These are phyloP conservation scores for Ichneumoninae sp. DNA, from an alignment of 2,888 invertebrate species.

Conservation along the genomic window DNA sequence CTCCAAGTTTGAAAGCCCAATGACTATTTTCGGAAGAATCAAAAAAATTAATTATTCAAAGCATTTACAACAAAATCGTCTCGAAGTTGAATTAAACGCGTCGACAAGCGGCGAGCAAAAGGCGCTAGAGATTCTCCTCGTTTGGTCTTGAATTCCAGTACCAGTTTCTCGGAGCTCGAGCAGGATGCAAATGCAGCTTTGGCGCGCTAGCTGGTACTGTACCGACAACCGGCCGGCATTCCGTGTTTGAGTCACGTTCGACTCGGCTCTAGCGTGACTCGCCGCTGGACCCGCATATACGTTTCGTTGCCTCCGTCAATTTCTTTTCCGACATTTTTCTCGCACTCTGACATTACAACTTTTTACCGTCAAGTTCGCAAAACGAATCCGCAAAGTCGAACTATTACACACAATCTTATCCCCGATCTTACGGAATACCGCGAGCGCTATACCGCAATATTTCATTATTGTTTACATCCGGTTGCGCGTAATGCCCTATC, in stretches of 20 bases:
- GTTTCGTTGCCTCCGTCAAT: not conserved
- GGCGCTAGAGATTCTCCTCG: constrained; percentile 34
- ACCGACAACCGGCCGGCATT: constrained; percentile 33
- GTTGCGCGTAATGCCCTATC: constrained; percentile 1
- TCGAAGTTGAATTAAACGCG: not conserved
- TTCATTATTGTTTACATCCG: constrained; percentile 37
- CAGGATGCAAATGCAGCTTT: constrained; percentile 64
- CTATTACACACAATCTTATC: not conserved
- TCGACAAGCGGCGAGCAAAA: constrained; percentile 41
- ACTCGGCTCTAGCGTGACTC: constrained; percentile 40
- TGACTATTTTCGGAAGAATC: not conserved
- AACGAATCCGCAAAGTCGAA: not conserved
- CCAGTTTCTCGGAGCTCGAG: constrained; percentile 57
- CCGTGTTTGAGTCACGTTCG: constrained; percentile 47
- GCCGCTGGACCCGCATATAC: constrained; percentile 1
- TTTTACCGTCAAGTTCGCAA: not conserved
- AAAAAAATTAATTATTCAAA: not conserved
- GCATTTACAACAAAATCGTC: not conserved
- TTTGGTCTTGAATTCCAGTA: constrained; percentile 65
- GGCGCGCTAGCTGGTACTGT: constrained; percentile 48
- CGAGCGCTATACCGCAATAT: not conserved
- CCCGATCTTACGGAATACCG: not conserved
- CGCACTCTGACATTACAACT: not conserved
- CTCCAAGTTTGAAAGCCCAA: not conserved
- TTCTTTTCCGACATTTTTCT: not conserved